Evolutionary conservation across 2,113 vertebrate genomes (phyloP), one percentile per base, ranked within the genome.

Genomic region (Phrynocephalus versicolor): DNA sequence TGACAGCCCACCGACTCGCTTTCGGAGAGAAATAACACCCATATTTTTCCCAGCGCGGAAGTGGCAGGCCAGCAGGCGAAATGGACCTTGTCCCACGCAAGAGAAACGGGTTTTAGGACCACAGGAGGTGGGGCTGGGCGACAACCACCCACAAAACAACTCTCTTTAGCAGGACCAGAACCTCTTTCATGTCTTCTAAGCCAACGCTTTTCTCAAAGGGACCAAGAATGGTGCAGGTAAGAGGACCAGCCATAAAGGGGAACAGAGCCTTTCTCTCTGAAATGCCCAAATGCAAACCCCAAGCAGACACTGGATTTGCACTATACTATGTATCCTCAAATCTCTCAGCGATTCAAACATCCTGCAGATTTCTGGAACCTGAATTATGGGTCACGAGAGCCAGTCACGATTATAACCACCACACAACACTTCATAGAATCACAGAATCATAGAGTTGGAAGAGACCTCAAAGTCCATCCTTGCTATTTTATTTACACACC

Each of bases 11-110:
- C 69, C 16, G 76, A 82, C 73, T 89, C 85, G 78, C 84, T 90
- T 83, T 77, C 85, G 89, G 89, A 85, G 92, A 88, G 90, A 92
- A 93, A 86, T 90, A 91, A 92, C 92, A 92, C 88, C 16, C 93
- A 85, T n/a, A n/a, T n/a, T 93, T 91, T 91, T 92, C 80, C 91
- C 90, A 69, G 80, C 92, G 71, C 91, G 79, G 71, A 71, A 84
- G 93, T 64, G 60, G 91, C 93, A 90, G 45, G 92, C 92, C 90
- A 82, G 89, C 85, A 91, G 90, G 81, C 0, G 25, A 85, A 88
- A 83, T 62, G n/a, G 90, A 92, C 21, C 84, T 82, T 64, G 88
- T 85, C 85, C 55, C 88, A 92, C 77, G 1, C 23, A 1, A 51
- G 0, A 6, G 82, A 76, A 88, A 87, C 39, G 1, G 33, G 90